Percentiles rank a stretch among this genome's conserved stretches.
Conservation (phyloP, 2,888 invertebrate species). For the Apotomis betuletana region DNA sequence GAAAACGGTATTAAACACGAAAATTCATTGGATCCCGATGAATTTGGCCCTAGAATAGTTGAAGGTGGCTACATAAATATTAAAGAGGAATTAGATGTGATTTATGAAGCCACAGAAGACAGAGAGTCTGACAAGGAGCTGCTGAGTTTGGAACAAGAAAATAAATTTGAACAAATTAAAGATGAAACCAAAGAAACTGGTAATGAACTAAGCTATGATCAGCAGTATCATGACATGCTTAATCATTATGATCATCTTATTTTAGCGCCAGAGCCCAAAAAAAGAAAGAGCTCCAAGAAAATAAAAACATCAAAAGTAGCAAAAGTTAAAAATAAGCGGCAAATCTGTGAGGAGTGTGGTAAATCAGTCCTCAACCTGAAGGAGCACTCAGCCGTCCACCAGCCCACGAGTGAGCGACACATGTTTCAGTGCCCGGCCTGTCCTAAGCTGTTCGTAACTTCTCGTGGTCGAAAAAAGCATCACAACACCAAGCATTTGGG, state of each 20-base stretch:
- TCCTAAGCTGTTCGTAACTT: constrained; percentile 60
- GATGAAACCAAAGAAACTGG: constrained; percentile 58
- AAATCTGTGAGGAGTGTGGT: constrained; percentile 72
- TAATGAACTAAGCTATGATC: constrained; percentile 42
- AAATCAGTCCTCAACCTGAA: constrained; percentile 63
- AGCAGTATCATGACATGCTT: not conserved
- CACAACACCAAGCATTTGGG: constrained; percentile 68
- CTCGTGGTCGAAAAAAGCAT: constrained; percentile 64
- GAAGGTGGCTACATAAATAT: constrained; percentile 47
- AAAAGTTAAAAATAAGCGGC: constrained; percentile 43
- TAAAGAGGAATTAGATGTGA: constrained; percentile 46
- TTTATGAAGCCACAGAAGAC: constrained; percentile 43
- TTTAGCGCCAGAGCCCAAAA: not conserved
- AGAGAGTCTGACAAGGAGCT: constrained; percentile 66
- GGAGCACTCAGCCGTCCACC: constrained; percentile 58
- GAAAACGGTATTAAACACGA: constrained; percentile 43
- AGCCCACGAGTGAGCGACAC: constrained; percentile 52
- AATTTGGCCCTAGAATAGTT: constrained; percentile 36
- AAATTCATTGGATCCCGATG: constrained; percentile 34
- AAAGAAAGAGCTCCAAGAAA: constrained; percentile 41
- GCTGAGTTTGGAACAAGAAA: constrained; percentile 60
- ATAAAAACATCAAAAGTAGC: constrained; percentile 40
- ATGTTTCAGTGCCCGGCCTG: constrained; percentile 62
- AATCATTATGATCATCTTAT: no score
- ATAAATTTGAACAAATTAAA: constrained; percentile 55